These are phyloP conservation scores for Neopipo cinnamomea DNA, from an alignment of 2,113 vertebrate species.

Conservation along the genomic window DNA sequence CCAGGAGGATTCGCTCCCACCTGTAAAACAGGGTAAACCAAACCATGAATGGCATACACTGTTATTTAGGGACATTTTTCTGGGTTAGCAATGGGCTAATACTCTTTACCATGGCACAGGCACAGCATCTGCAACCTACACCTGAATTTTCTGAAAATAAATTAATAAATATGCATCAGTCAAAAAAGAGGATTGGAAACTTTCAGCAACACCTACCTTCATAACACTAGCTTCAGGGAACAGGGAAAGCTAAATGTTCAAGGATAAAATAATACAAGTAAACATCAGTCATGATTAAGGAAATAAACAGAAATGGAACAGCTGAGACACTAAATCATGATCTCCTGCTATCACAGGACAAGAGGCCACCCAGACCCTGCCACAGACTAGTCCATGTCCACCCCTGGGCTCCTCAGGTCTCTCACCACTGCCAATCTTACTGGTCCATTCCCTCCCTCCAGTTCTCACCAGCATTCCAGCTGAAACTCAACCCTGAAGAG, in stretches of 20 bases:
- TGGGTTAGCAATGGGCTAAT: background rate
- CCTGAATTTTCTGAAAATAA: background rate
- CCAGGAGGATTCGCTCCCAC: conserved; percentile 87
- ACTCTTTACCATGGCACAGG: background rate
- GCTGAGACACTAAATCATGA: background rate
- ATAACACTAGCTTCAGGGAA: background rate
- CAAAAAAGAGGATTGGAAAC: background rate
- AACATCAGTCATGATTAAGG: background rate
- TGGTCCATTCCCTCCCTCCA: background rate
- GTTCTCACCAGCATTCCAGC: background rate
- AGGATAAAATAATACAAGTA: background rate
- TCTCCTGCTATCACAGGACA: background rate
- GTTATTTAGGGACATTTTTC: background rate
- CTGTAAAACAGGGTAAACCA: conserved; percentile 68
- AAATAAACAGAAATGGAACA: background rate
- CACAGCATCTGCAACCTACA: background rate
- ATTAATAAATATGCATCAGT: background rate
- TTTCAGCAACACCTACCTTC: background rate
- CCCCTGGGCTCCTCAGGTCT: fast-evolving
- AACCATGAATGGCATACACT: background rate
- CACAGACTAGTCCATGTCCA: background rate
- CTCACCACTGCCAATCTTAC: background rate
- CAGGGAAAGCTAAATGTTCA: background rate
- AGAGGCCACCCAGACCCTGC: background rate
- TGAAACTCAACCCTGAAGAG: background rate